Evolutionary conservation across 2,113 vertebrate genomes (phyloP).

Genomic region (Bos indicus): DNA sequence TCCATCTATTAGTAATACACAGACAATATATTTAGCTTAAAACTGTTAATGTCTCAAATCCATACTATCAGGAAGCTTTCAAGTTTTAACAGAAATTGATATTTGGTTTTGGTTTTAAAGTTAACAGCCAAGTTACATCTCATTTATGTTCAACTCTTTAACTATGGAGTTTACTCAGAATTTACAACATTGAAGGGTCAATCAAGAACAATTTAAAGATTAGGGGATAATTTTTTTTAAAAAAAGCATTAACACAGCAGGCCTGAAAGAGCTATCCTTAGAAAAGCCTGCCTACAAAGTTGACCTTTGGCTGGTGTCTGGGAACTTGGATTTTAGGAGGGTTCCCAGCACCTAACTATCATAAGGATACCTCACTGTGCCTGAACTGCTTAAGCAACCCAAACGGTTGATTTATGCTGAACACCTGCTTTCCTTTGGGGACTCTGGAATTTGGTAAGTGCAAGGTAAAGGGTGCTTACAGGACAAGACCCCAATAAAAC

Average conservation of each 20-base stretch:
- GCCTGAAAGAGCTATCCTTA: background rate
- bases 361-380: background rate
- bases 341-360: background rate
- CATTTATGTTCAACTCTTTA: background rate
- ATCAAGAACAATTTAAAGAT: background rate
- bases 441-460: background rate
- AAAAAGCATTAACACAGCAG: background rate
- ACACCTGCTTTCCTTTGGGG: background rate
- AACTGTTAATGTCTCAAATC: background rate
- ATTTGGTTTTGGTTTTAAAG: constrained; percentile 24
- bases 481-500: background rate
- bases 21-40: background rate
- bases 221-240: background rate
- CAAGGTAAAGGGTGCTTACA: background rate
- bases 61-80: background rate
- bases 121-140: background rate
- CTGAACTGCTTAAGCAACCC: background rate
- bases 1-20: background rate
- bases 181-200: background rate
- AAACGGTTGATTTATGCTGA: background rate
- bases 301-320: background rate
- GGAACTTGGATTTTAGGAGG: background rate
- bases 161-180: background rate
- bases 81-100: constrained; percentile 29
- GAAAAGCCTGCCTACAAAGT: background rate